These are phyloP conservation scores for Sapayoa aenigma DNA, from an alignment of 2,113 vertebrate genomes.

Conservation along the genomic window DNA sequence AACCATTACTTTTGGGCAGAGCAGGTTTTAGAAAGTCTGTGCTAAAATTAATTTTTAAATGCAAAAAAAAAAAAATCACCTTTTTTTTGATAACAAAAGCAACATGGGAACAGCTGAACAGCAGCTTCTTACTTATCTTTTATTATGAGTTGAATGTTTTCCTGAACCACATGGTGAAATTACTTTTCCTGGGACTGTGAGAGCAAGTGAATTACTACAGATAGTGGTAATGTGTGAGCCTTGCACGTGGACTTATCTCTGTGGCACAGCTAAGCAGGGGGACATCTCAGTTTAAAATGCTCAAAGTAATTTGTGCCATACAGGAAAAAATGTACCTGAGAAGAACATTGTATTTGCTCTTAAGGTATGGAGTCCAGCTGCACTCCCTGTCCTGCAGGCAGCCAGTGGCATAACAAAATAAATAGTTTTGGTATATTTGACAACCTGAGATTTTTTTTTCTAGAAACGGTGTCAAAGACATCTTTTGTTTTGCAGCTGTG, in stretches of 20 bases:
- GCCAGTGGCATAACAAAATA: neutral
- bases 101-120: neutral
- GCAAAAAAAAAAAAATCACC: neutral
- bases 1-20: conserved; percentile 55
- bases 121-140: neutral
- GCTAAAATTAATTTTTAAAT: neutral
- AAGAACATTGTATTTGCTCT: neutral
- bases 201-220: neutral
- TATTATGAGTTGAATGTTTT: neutral
- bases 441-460: neutral
- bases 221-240: neutral
- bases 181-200: conserved; percentile 14
- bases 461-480: neutral
- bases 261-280: neutral
- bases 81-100: neutral
- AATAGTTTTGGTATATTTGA: neutral
- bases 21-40: neutral
- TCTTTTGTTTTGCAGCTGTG: neutral
- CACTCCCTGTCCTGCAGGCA: neutral
- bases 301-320: neutral
- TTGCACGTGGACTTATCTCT: neutral
- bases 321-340: neutral
- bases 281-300: neutral
- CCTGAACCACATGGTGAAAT: neutral
- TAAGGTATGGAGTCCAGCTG: neutral